Evolutionary conservation across 2,888 invertebrate genomes (phyloP).

Genomic region (Melangyna quadrimaculata): DNA sequence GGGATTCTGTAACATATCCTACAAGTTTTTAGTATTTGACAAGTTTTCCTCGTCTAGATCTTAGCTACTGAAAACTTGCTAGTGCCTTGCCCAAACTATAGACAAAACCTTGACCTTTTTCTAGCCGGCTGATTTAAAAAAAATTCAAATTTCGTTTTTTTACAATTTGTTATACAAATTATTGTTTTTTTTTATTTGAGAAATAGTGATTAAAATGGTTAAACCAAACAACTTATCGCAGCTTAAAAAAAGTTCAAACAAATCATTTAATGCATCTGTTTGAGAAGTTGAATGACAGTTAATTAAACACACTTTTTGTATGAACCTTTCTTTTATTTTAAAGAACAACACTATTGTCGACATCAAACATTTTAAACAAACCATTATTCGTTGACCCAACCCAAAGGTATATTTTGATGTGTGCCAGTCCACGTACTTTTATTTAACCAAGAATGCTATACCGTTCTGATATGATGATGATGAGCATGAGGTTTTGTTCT

Average conservation of each 20-base stretch:
- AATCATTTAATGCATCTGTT: not conserved
- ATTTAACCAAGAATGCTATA: constrained; percentile 13
- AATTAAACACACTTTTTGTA: not conserved
- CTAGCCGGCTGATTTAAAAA: too few species aligned
- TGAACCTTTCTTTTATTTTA: not conserved
- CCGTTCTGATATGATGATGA: not conserved
- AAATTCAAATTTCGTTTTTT: too few species aligned
- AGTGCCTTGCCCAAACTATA: too few species aligned
- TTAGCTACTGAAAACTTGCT: too few species aligned
- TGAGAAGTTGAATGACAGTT: not conserved
- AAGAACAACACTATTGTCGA: not conserved
- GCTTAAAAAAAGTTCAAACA: not conserved
- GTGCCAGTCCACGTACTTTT: not conserved
- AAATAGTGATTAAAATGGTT: not conserved
- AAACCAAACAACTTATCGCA: not conserved
- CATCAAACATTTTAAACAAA: not conserved
- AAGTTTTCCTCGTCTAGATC: too few species aligned
- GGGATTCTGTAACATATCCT: too few species aligned
- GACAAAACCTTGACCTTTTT: too few species aligned
- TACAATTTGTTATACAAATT: too few species aligned
- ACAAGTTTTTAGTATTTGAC: too few species aligned
- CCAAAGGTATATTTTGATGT: not conserved
- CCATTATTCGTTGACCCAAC: not conserved
- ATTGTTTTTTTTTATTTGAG: too few species aligned
- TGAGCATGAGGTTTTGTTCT: not conserved